Conservation (phyloP, 2,113 vertebrate species). For the Cichladusa arquata region DNA sequence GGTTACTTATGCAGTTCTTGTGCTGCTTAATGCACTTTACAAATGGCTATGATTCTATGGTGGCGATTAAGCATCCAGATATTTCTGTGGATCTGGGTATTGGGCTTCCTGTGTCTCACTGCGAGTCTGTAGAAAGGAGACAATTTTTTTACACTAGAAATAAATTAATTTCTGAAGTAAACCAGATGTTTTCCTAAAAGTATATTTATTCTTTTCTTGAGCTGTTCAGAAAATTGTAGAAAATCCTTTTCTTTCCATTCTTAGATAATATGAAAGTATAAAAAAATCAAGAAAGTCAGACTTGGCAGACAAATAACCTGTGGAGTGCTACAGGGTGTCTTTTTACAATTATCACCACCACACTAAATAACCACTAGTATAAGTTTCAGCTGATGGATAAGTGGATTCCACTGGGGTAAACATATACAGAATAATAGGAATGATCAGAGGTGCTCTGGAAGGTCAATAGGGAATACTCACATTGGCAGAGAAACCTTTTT, state of each 20-base stretch:
- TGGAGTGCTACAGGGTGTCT: not conserved
- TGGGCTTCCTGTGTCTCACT: not conserved
- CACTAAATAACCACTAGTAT: not conserved
- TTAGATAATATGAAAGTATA: not conserved
- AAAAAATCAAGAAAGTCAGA: not conserved
- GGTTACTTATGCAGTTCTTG: not conserved
- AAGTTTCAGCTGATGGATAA: not conserved
- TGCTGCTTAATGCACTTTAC: not conserved
- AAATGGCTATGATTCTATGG: not conserved
- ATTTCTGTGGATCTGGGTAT: not conserved
- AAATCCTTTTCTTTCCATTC: not conserved
- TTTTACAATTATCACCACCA: not conserved
- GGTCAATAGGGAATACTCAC: not conserved
- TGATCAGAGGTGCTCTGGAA: not conserved
- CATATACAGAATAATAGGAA: not conserved
- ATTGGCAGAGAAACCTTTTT: not conserved
- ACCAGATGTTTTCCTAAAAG: not conserved
- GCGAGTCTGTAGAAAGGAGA: not conserved
- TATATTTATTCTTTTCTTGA: not conserved
- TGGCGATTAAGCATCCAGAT: accelerated
- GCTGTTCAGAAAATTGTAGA: not conserved
- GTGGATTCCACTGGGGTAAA: not conserved
- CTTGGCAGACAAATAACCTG: not conserved
- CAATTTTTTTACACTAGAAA: not conserved
- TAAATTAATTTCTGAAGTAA: not conserved